Evolutionary conservation across 1,140 invertebrate species (phyloP), one percentile per base, ranked within the genome.

Genomic region (Pentalonia nigronervosa): DNA sequence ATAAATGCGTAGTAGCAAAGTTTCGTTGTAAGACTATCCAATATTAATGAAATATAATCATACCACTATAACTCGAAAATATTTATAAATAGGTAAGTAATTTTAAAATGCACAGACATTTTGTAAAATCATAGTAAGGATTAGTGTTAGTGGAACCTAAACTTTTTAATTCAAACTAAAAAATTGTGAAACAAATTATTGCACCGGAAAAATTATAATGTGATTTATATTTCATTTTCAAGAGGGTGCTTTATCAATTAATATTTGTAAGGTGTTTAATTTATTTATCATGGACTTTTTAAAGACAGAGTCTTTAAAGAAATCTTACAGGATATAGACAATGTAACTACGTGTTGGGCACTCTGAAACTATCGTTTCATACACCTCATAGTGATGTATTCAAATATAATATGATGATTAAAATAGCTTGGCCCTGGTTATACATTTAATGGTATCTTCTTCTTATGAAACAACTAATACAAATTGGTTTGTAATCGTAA

Each of bases 41-140:
- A 34, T 17, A 76, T 76, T 76, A 76, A 76, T 76, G n/a, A 76
- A 76, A n/a, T 76, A 76, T 76, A 76, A 76, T 76, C 60, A 76
- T n/a, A 76, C 4, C 4, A 76, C 14, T 76, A 76, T n/a, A 17
- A 76, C 6, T 17, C 30, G 17, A 76, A 76, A 14, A 76, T 76
- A 34, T 76, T 76, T 76, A 76, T 76, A 34, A 34, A 76, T 17
- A 6, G 30, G 6, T 6, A 76, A 76, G 0, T 17, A 7, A 17
- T 76, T 76, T 76, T 14, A 20, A 76, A 76, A 34, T n/a, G n/a
- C 1, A 17, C 6, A 76, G n/a, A 34, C n/a, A n/a, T 76, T 17
- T 76, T 76, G n/a, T 0, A 76, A 76, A 76, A 34, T 76, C 17
- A 76, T 6, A 76, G 6, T n/a, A 17, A 1, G n/a, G 30, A n/a